Base-by-base conservation (phyloP, 2,888 invertebrate genomes). In the Drosophila atripex region DNA sequence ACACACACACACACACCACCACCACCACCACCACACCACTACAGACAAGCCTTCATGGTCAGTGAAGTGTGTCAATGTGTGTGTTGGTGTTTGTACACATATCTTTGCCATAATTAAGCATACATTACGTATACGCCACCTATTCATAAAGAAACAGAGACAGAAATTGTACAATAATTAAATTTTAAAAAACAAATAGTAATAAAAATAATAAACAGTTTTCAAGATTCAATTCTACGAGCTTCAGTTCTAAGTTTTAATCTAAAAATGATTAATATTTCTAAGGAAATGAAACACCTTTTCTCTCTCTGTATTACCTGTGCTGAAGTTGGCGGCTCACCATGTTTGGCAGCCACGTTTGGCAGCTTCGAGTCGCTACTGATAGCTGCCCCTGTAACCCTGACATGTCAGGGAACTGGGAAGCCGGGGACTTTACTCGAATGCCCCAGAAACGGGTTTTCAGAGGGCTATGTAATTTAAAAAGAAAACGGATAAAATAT, bases 71-170 rank as follows among this genome's bases (percentile, higher is more conserved):
- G 9, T 7, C 1, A 11, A 12, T 39, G 12, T 47, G 18, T 64
- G 14, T 16, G 3, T n/a, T 12, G 49, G 60, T 18, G 18, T 9
- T 8, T 18, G 52, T 35, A 41, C 7, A 11, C 16, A 49, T 52
- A 57, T 68, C 56, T 53, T 41, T 18, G 69, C 47, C 47, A 69
- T 69, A 69, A 69, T 69, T 69, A 69, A 69, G 68, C 58, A 69
- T 50, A 69, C 51, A 58, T 69, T 69, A 66, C 43, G 43, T 43
- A 43, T 43, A 43, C 21, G 43, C 11, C 21, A 8, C 43, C 21
- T 18, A 43, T 43, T 43, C 43, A 41, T 18, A 18, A 18, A 18
- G 18, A 18, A 41, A 18, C 39, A 41, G 39, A 18, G 4, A 18
- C 8, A 41, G 16, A 4, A 41, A 41, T 41, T 41, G 2, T 1